Conservation (phyloP, 2,113 vertebrate species). For the Neopipo cinnamomea region DNA sequence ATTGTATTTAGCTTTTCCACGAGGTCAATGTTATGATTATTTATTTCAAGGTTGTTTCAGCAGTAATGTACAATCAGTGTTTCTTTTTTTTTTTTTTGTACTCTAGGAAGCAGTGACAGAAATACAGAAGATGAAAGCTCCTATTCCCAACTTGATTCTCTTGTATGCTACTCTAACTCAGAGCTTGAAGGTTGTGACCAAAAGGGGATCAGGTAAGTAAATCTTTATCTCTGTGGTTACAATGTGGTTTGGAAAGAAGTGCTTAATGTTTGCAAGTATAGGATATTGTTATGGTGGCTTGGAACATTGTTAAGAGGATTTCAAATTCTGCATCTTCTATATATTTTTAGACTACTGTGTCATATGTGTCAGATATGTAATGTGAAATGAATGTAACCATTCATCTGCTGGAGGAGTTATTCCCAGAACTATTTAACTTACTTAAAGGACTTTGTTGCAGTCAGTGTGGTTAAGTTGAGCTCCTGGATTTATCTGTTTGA, state of each 20-base stretch:
- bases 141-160: slow-evolving; percentile 90
- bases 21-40: neutral
- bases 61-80: neutral
- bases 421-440: neutral
- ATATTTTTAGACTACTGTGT: neutral
- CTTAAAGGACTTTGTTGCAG: neutral
- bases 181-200: slow-evolving; percentile 95
- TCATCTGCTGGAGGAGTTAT: neutral
- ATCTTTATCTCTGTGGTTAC: neutral
- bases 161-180: slow-evolving; percentile 88
- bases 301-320: neutral
- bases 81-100: neutral
- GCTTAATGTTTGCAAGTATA: neutral
- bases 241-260: neutral
- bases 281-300: neutral
- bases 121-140: slow-evolving; percentile 90
- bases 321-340: neutral
- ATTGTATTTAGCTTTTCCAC: neutral
- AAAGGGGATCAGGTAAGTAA: slow-evolving; percentile 95
- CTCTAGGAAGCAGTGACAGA: slow-evolving; percentile 73
- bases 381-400: neutral
- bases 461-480: neutral
- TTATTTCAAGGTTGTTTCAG: neutral
- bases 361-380: neutral
- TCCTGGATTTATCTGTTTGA: neutral